phyloP scores from a whole-genome alignment of 2,888 invertebrate species.

The Siphlonurus alternatus region DNA sequence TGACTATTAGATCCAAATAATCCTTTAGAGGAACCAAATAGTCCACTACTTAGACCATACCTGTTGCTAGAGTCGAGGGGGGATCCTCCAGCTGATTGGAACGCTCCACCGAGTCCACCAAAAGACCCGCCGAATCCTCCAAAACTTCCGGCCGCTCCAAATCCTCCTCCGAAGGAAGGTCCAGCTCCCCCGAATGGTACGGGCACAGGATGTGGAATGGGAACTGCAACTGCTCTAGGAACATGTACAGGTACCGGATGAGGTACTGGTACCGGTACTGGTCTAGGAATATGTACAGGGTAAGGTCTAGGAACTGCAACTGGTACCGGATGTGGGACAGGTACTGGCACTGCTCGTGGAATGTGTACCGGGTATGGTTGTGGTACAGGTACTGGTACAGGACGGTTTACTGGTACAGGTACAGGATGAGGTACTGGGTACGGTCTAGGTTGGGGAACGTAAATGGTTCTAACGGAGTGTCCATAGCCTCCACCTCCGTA shows the following conservation, averaged over 20 bases:
- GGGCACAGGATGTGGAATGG: constrained; percentile 53
- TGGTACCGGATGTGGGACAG: constrained; percentile 43
- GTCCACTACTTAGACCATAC: background rate
- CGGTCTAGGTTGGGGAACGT: background rate
- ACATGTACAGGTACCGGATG: constrained; percentile 3
- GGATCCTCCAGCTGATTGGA: background rate
- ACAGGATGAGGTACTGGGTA: constrained; percentile 6
- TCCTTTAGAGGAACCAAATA: no score
- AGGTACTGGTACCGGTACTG: background rate
- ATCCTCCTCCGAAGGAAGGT: background rate
- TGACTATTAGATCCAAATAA: no score
- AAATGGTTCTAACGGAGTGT: background rate
- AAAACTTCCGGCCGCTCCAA: background rate
- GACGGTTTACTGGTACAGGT: constrained; percentile 1
- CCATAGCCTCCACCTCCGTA: no score
- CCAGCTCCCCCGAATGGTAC: constrained; percentile 22
- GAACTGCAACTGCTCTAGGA: constrained; percentile 33
- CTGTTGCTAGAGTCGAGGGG: background rate
- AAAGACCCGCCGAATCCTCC: background rate
- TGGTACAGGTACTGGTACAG: constrained; percentile 14
- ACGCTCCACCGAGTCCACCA: background rate
- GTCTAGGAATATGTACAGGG: constrained; percentile 37
- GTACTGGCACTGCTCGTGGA: constrained; percentile 34
- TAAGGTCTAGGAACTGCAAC: constrained; percentile 54
- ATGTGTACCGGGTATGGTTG: constrained; percentile 36